These are phyloP conservation scores for Mastacembelus armatus DNA, from an alignment of 2,797 vertebrate species.

Conservation along the genomic window DNA sequence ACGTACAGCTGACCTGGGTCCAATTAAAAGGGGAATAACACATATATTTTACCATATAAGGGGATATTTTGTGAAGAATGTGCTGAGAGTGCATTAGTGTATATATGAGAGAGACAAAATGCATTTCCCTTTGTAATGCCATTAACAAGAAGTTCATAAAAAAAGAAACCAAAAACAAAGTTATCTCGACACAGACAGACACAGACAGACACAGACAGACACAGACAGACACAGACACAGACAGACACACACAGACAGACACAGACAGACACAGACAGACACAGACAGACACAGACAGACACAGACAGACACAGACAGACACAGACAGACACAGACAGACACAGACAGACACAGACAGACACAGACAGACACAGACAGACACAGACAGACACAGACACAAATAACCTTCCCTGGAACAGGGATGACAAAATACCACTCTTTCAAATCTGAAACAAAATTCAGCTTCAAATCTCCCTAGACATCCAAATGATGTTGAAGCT, in stretches of 20 bases:
- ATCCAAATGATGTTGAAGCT: not conserved
- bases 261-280: too few species aligned
- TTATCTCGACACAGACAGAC: too few species aligned
- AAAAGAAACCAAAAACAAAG: too few species aligned
- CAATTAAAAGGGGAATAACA: slow-evolving; percentile 14
- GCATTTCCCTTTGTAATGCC: not conserved
- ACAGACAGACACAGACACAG: too few species aligned
- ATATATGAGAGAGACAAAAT: not conserved
- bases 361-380: too few species aligned
- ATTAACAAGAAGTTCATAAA: not conserved
- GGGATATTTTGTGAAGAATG: not conserved
- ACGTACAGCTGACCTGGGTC: slow-evolving; percentile 16
- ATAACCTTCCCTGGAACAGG: not conserved
- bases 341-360: too few species aligned
- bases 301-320: too few species aligned
- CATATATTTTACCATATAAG: not conserved
- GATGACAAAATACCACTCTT: not conserved
- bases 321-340: too few species aligned
- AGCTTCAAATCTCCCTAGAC: not conserved
- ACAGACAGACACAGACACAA: too few species aligned
- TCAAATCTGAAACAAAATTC: not conserved
- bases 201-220: too few species aligned
- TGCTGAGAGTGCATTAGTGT: not conserved
- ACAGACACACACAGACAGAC: too few species aligned
- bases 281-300: too few species aligned